A percentile compares a stretch with the other conserved stretches of the same genome.
Evolutionary conservation across 2,113 vertebrate species (phyloP).

Genomic region (Oryzias woworae): DNA sequence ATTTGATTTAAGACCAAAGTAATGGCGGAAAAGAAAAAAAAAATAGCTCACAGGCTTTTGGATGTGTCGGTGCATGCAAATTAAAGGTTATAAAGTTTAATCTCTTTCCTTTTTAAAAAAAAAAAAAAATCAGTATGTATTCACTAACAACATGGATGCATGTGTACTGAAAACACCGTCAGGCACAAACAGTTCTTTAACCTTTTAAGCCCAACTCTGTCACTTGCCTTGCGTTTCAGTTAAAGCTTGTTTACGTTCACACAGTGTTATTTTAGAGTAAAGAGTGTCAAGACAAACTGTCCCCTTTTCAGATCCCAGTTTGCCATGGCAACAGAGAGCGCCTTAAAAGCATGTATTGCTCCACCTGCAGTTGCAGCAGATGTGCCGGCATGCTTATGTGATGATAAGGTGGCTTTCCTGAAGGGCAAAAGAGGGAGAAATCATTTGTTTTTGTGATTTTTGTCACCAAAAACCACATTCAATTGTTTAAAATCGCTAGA

Average conservation of each 20-base stretch:
- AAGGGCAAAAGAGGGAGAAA: not conserved
- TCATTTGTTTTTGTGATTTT: no score
- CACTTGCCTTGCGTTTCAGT: not conserved
- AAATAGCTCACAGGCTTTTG: not conserved
- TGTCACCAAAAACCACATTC: no score
- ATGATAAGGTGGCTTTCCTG: not conserved
- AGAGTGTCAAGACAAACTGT: not conserved
- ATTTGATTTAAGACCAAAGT: constrained; percentile 28
- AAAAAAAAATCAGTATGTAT: not conserved
- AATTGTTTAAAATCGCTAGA: no score
- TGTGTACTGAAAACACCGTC: constrained; percentile 26
- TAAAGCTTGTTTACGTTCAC: not conserved
- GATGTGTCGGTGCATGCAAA: not conserved
- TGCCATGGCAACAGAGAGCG: constrained; percentile 1
- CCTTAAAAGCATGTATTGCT: not conserved
- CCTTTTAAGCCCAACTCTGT: not conserved
- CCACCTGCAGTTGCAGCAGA: constrained; percentile 2
- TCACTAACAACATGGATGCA: constrained; percentile 11
- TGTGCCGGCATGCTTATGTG: not conserved
- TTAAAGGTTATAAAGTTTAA: not conserved
- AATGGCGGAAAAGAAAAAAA: constrained; percentile 1
- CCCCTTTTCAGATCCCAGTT: not conserved
- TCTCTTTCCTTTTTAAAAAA: not conserved
- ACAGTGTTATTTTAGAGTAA: not conserved
- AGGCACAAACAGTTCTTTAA: constrained; percentile 2